Conservation (phyloP, 2,888 invertebrate species). For the Panzeria rudis region DNA sequence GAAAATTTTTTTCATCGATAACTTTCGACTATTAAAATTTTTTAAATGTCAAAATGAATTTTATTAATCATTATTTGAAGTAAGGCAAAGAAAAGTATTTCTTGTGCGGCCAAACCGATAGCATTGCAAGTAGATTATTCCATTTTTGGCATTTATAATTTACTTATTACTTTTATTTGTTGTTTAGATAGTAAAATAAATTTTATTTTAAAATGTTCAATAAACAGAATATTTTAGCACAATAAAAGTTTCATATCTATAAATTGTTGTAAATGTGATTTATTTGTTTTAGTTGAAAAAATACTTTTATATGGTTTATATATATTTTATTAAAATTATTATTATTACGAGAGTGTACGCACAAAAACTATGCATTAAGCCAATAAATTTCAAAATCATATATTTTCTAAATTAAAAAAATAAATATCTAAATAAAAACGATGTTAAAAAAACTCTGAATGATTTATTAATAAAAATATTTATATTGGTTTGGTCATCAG, state of each 20-base stretch:
- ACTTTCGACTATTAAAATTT: too few relatives aligned
- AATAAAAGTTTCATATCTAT: slow-evolving; percentile 16
- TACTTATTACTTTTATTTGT: background rate
- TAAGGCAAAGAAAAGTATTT: background rate
- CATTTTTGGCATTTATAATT: background rate
- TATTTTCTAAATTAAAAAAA: background rate
- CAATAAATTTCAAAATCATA: background rate
- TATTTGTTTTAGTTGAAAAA: slow-evolving; percentile 32
- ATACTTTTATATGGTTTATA: slow-evolving; percentile 5
- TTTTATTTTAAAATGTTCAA: background rate
- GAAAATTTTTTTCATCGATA: too few relatives aligned
- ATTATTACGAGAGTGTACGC: background rate
- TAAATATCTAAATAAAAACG: background rate
- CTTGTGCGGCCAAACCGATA: background rate
- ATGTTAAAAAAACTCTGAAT: too few relatives aligned
- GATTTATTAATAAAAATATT: background rate
- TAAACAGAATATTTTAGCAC: background rate
- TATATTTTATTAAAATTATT: background rate
- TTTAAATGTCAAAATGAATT: too few relatives aligned
- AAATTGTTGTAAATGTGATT: slow-evolving; percentile 24
- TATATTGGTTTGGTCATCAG: too few relatives aligned
- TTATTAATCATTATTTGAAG: background rate
- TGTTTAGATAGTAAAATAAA: background rate
- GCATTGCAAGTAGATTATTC: background rate
- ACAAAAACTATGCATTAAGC: background rate